Evolutionary conservation across 2,797 vertebrate species (phyloP).

Genomic region (Liparis tanakae): DNA sequence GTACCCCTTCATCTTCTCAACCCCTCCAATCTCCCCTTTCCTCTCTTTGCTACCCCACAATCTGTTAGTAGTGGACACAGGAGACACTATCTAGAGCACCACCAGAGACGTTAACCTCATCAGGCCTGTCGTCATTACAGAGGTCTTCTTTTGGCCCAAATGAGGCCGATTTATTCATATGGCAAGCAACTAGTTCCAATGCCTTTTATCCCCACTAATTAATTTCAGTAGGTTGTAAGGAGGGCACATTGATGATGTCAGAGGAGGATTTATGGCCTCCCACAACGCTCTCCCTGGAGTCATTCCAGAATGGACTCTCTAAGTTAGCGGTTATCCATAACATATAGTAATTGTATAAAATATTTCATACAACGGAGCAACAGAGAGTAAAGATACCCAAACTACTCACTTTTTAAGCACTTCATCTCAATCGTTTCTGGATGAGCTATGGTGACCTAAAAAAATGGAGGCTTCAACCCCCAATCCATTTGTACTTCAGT

Average conservation of each 20-base stretch:
- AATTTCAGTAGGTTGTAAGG: slow-evolving; percentile 63
- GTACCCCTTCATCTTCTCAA: slow-evolving; percentile 33
- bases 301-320: slow-evolving; percentile 9
- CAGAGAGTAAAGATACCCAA: background rate
- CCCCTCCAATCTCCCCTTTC: slow-evolving; percentile 7
- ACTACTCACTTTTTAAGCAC: background rate
- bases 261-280: slow-evolving; percentile 54
- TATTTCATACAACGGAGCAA: background rate
- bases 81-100: slow-evolving; percentile 25
- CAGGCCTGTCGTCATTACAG: slow-evolving; percentile 44
- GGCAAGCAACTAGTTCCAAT: slow-evolving; percentile 56
- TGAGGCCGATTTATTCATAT: slow-evolving; percentile 73
- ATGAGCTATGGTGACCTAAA: background rate
- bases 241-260: slow-evolving; percentile 47
- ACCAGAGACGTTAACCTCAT: slow-evolving; percentile 62
- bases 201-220: slow-evolving; percentile 72
- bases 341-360: slow-evolving; percentile 15
- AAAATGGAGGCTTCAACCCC: background rate
- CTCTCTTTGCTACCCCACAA: slow-evolving; percentile 8
- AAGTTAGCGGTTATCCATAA: slow-evolving; percentile 16
- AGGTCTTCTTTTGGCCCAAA: slow-evolving; percentile 55
- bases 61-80: slow-evolving; percentile 31
- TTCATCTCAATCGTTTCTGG: background rate
- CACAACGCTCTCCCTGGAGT: slow-evolving; percentile 19
- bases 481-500: background rate